These are phyloP conservation scores for Protonibea diacanthus DNA, from an alignment of 2,797 vertebrate genomes.

Conservation along the genomic window DNA sequence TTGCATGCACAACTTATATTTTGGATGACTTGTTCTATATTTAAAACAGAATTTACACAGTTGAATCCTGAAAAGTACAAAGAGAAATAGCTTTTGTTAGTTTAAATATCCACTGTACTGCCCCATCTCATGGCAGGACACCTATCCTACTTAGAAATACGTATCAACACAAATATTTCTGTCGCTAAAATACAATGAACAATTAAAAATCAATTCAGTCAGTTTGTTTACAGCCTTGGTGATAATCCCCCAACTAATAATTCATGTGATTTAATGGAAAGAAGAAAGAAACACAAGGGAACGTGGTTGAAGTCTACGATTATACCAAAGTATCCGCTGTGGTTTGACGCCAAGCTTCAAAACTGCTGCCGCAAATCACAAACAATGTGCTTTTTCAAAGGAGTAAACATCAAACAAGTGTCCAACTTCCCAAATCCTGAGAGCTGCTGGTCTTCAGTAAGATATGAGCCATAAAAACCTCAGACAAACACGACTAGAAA, in stretches of 20 bases:
- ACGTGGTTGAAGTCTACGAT: neutral
- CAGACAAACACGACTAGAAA: slow-evolving; percentile 8
- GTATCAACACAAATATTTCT: neutral
- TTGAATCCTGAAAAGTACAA: neutral
- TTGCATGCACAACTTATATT: too few relatives aligned
- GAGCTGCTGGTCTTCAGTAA: slow-evolving; percentile 22
- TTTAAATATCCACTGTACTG: too few relatives aligned
- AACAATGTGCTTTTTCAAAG: slow-evolving; percentile 13
- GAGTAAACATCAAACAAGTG: slow-evolving; percentile 22
- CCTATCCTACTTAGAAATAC: neutral
- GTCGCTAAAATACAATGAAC: neutral
- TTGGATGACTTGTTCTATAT: neutral
- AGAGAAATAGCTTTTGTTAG: neutral
- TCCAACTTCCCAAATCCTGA: slow-evolving; percentile 27
- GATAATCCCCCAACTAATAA: slow-evolving; percentile 9
- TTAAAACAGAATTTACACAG: too few relatives aligned
- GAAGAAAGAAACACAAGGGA: neutral
- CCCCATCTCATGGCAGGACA: too few relatives aligned
- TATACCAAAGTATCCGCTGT: neutral
- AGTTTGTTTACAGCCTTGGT: slow-evolving; percentile 5
- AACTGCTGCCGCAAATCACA: slow-evolving; percentile 13
- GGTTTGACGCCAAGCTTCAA: neutral
- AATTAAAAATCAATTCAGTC: neutral
- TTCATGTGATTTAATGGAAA: neutral
- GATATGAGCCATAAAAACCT: slow-evolving; percentile 10